These are phyloP conservation scores for Sebastolobus alascanus DNA, from an alignment of 2,797 vertebrate genomes.

Conservation along the genomic window DNA sequence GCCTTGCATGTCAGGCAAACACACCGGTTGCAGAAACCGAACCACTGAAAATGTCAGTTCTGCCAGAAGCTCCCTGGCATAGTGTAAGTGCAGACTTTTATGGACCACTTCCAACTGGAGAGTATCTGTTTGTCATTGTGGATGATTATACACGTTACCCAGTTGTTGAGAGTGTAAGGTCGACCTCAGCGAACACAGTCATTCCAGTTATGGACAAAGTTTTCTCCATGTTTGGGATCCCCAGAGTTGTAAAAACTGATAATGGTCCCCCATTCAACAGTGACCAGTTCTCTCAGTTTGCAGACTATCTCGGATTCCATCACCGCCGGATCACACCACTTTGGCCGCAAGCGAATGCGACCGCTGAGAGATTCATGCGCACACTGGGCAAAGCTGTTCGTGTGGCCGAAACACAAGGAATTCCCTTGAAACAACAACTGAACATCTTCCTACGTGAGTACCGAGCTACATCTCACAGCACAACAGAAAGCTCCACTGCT, in stretches of 20 bases:
- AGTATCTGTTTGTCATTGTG: conserved; percentile 28
- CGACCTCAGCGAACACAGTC: background rate
- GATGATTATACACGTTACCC: conserved; percentile 41
- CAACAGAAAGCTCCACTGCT: background rate
- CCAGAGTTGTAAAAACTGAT: background rate
- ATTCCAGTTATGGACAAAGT: background rate
- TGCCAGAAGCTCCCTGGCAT: conserved; percentile 28
- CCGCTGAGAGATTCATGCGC: no score
- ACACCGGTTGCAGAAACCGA: conserved; percentile 15
- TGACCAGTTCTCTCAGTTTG: background rate
- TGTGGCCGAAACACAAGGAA: no score
- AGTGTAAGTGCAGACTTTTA: conserved; percentile 37
- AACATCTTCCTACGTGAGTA: no score
- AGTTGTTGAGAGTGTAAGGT: background rate
- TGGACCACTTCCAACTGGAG: conserved; percentile 38
- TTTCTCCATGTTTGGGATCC: background rate
- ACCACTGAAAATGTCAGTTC: conserved; percentile 26
- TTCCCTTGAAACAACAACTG: no score
- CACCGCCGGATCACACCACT: no score
- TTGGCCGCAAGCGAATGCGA: no score
- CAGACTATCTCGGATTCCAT: background rate
- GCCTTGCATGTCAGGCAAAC: conserved; percentile 22
- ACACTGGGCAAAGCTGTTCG: no score
- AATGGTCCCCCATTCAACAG: background rate
- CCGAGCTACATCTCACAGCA: no score